These are phyloP conservation scores for Zaprionus lineosus DNA, from an alignment of 2,888 invertebrate genomes.

Conservation along the genomic window DNA sequence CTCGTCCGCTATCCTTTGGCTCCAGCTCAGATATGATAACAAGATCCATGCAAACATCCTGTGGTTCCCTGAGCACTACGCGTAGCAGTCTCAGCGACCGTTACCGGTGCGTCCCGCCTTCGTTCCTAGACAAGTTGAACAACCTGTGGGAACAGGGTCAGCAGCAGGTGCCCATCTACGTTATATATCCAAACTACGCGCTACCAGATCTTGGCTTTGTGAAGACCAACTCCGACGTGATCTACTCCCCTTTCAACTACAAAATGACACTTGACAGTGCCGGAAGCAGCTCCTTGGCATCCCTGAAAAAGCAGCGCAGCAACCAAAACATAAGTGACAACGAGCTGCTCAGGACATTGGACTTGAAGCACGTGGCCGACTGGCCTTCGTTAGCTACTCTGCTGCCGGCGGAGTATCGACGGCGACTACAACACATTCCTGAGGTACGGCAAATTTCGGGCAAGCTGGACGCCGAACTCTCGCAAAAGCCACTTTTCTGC, in stretches of 20 bases:
- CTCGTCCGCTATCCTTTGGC: slow-evolving; percentile 71
- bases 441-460: slow-evolving; percentile 85
- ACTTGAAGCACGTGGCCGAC: slow-evolving; percentile 93
- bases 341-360: slow-evolving; percentile 90
- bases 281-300: slow-evolving; percentile 37
- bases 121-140: slow-evolving; percentile 87
- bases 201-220: slow-evolving; percentile 94
- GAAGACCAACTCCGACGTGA: slow-evolving; percentile 85
- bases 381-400: slow-evolving; percentile 96
- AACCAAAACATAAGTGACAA: slow-evolving; percentile 87
- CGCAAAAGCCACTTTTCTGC: slow-evolving; percentile 85
- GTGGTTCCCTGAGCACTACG: slow-evolving; percentile 76
- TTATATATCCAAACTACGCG: slow-evolving; percentile 95
- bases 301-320: slow-evolving; percentile 65
- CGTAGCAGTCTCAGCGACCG: slow-evolving; percentile 83
- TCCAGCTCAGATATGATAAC: slow-evolving; percentile 85
- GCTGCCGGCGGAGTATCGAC: slow-evolving; percentile 92
- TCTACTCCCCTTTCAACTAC: slow-evolving; percentile 85
- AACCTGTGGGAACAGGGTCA: slow-evolving; percentile 86
- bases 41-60: slow-evolving; percentile 89
- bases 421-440: slow-evolving; percentile 90
- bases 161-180: slow-evolving; percentile 90
- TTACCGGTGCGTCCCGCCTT: slow-evolving; percentile 87
- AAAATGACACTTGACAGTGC: slow-evolving; percentile 85
- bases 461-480: slow-evolving; percentile 82